Evolutionary conservation across 2,888 invertebrate species (phyloP).

Genomic region (Ophonus ardosiacus): DNA sequence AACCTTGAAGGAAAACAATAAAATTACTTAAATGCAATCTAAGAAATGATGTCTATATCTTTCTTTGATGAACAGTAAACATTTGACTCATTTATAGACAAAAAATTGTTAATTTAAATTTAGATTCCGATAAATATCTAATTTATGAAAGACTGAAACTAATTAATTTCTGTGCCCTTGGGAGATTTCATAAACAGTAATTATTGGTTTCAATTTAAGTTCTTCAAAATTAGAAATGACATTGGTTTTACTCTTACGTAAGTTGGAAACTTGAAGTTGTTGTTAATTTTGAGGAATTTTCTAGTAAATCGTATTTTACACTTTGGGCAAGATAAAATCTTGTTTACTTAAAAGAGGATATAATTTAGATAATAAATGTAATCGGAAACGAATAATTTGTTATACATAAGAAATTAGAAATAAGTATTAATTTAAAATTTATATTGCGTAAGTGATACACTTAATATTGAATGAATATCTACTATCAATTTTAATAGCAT

Average conservation of each 20-base stretch:
- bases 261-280: background rate
- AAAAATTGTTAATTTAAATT: constrained; percentile 12
- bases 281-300: constrained; percentile 3
- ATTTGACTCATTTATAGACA: background rate
- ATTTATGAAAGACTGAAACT: constrained; percentile 15
- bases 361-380: background rate
- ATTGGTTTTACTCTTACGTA: constrained; percentile 20
- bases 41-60: background rate
- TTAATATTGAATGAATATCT: no score
- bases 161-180: constrained; percentile 26
- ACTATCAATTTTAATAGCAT: no score
- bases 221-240: constrained; percentile 34
- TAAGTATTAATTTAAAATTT: no score
- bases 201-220: constrained; percentile 17
- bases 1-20: constrained; percentile 15
- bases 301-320: background rate
- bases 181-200: constrained; percentile 25
- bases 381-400: background rate
- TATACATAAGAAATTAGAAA: no score
- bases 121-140: background rate
- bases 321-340: background rate
- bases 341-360: background rate
- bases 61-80: background rate
- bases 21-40: constrained; percentile 2
- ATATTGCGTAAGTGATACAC: no score